These are phyloP conservation scores for Bombus consobrinus DNA, from an alignment of 1,140 invertebrate species.

Conservation along the genomic window DNA sequence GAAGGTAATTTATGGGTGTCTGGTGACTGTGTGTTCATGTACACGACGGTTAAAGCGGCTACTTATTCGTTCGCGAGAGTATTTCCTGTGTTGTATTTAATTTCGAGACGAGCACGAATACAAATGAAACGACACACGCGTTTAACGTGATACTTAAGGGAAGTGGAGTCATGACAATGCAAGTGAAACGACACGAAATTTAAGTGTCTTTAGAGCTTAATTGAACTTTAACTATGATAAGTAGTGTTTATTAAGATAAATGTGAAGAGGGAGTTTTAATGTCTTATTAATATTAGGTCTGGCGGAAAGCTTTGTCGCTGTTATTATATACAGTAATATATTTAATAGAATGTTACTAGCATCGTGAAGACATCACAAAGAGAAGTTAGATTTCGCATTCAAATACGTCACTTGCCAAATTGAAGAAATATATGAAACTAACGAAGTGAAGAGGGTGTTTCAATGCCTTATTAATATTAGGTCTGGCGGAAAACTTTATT, in stretches of 20 bases:
- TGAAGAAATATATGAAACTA: no score
- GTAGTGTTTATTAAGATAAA: background rate
- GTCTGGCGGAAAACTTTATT: background rate
- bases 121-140: no score
- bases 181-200: no score
- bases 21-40: background rate
- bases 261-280: background rate
- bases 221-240: background rate
- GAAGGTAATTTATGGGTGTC: conserved; percentile 28
- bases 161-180: no score
- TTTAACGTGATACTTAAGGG: no score
- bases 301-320: background rate
- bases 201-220: background rate
- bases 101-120: background rate
- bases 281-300: background rate
- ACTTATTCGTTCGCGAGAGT: background rate
- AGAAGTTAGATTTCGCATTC: no score
- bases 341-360: no score
- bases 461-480: background rate
- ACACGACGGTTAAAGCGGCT: background rate
- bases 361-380: no score
- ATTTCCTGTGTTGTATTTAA: background rate
- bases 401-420: no score
- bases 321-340: no score
- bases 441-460: background rate